phyloP scores from a whole-genome alignment of 1,140 invertebrate species.

The Micrasema minimum region DNA sequence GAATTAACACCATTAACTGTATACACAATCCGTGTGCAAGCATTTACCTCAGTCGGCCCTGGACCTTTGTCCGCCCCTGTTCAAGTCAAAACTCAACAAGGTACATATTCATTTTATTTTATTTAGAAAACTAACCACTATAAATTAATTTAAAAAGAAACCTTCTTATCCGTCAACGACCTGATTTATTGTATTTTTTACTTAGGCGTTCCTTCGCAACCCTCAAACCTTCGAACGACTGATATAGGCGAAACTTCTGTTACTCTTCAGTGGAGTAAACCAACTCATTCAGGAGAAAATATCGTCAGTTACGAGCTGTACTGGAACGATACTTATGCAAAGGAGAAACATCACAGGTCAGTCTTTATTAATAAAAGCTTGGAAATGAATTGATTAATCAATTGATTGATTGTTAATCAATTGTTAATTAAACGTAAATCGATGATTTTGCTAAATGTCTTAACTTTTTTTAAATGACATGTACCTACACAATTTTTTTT shows the following conservation, averaged over 20 bases:
- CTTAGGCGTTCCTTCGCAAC: slow-evolving; percentile 90
- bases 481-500: too few relatives aligned
- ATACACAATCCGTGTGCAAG: slow-evolving; percentile 92
- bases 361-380: not conserved
- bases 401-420: too few relatives aligned
- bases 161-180: too few relatives aligned
- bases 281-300: slow-evolving; percentile 89
- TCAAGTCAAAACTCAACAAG: slow-evolving; percentile 96
- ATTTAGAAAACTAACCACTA: too few relatives aligned
- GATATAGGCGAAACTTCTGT: slow-evolving; percentile 86
- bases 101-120: too few relatives aligned
- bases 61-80: slow-evolving; percentile 91
- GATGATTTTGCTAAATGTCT: too few relatives aligned
- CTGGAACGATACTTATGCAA: slow-evolving; percentile 96
- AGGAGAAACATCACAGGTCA: slow-evolving; percentile 77
- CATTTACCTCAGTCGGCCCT: slow-evolving; percentile 89
- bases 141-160: not conserved
- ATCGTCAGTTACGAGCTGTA: slow-evolving; percentile 96
- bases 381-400: too few relatives aligned
- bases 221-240: slow-evolving; percentile 85
- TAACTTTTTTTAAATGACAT: too few relatives aligned
- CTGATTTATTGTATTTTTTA: not conserved
- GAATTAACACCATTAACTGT: slow-evolving; percentile 88
- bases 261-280: slow-evolving; percentile 89
- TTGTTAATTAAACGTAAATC: too few relatives aligned